These are phyloP conservation scores for Maniola hyperantus DNA, from an alignment of 2,888 invertebrate genomes.

Conservation along the genomic window DNA sequence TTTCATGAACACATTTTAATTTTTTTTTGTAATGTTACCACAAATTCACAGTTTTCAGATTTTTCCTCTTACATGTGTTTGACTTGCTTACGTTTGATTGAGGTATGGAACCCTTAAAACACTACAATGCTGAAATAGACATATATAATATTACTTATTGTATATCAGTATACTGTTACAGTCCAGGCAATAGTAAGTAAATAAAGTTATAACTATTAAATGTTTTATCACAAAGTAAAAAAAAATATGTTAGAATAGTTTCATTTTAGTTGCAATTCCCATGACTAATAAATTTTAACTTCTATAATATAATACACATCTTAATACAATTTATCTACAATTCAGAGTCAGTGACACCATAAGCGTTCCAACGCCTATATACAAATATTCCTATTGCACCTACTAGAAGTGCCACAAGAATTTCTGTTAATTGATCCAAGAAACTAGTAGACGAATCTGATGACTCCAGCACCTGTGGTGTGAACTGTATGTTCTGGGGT, in stretches of 20 bases:
- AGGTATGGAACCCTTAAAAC: too few relatives aligned
- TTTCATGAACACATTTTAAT: too few relatives aligned
- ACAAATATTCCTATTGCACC: conserved; percentile 74
- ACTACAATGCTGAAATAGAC: neutral
- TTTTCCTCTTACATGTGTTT: too few relatives aligned
- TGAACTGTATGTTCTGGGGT: conserved; percentile 44
- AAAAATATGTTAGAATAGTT: neutral
- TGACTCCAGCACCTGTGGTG: conserved; percentile 62
- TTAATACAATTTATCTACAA: conserved; percentile 46
- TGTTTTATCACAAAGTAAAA: neutral
- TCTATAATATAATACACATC: conserved; percentile 9
- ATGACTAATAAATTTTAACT: conserved; percentile 15
- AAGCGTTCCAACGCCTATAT: conserved; percentile 70
- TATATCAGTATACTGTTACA: neutral
- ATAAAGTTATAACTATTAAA: neutral
- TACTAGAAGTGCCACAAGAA: conserved; percentile 69
- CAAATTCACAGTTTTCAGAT: too few relatives aligned
- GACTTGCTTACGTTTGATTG: too few relatives aligned
- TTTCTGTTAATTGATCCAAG: conserved; percentile 71
- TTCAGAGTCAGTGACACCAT: conserved; percentile 57
- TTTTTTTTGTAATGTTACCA: too few relatives aligned
- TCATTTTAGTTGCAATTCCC: neutral
- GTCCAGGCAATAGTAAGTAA: neutral
- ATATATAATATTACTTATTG: neutral
- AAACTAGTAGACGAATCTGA: conserved; percentile 65